Evolutionary conservation across 2,888 invertebrate species (phyloP).

Genomic region (Villa cingulata): DNA sequence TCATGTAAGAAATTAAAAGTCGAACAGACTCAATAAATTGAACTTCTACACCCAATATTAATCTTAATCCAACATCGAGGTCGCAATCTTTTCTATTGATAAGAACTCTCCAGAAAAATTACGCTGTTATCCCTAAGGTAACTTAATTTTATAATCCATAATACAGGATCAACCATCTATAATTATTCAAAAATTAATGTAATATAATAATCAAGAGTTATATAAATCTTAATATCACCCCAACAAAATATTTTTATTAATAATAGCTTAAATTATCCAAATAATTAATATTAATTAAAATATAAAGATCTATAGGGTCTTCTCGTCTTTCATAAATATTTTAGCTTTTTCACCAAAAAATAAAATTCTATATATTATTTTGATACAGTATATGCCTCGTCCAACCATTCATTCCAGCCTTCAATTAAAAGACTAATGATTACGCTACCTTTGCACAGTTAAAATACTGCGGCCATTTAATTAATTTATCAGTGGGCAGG

Average conservation of each 20-base stretch:
- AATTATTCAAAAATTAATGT: constrained; percentile 34
- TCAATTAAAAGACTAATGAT: constrained; percentile 67
- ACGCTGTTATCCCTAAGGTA: constrained; percentile 79
- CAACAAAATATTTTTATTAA: constrained; percentile 42
- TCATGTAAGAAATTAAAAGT: constrained; percentile 74
- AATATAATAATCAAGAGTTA: constrained; percentile 40
- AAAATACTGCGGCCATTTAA: constrained; percentile 66
- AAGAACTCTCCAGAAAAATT: constrained; percentile 60
- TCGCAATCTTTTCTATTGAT: constrained; percentile 64
- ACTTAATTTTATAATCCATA: constrained; percentile 53
- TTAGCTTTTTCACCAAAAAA: constrained; percentile 52
- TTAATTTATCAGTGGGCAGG: constrained; percentile 59
- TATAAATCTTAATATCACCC: constrained; percentile 48
- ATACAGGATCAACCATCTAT: constrained; percentile 43
- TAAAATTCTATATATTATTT: constrained; percentile 42
- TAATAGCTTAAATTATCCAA: constrained; percentile 4
- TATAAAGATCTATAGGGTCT: constrained; percentile 65
- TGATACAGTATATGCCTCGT: constrained; percentile 50
- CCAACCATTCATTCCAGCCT: constrained; percentile 63
- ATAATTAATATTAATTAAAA: constrained; percentile 28
- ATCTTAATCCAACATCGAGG: constrained; percentile 82
- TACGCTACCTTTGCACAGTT: constrained; percentile 72
- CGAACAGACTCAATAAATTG: constrained; percentile 62
- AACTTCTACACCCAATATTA: constrained; percentile 51
- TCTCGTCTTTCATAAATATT: constrained; percentile 55